Evolutionary conservation across 2,888 invertebrate genomes (phyloP).

Genomic region (Heliothis peltigera): DNA sequence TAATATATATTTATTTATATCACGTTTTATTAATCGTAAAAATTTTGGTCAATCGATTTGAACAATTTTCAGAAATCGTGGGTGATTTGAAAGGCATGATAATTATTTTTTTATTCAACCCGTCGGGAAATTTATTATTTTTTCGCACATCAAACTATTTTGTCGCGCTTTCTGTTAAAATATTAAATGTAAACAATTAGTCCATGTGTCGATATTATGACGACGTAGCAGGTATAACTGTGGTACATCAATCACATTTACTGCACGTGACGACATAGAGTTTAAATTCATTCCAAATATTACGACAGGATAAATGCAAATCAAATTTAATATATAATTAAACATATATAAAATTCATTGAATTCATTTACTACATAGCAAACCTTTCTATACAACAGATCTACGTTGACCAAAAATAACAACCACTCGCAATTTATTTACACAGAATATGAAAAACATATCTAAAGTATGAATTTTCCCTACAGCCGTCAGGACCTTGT

Average conservation of each 20-base stretch:
- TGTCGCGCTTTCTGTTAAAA: slow-evolving; percentile 1
- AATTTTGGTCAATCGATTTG: too few relatives aligned
- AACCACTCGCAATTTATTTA: not conserved
- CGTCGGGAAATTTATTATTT: not conserved
- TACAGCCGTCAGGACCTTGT: slow-evolving; percentile 69
- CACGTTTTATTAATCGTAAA: too few relatives aligned
- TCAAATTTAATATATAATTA: not conserved
- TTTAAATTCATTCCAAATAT: slow-evolving; percentile 4
- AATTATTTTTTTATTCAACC: too few relatives aligned
- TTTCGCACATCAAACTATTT: not conserved
- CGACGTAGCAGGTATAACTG: not conserved
- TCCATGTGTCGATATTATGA: not conserved
- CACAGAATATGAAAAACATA: slow-evolving; percentile 13
- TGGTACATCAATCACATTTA: slow-evolving; percentile 27
- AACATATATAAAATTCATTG: not conserved
- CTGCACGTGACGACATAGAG: slow-evolving; percentile 9
- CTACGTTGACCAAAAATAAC: not conserved
- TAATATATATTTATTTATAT: too few relatives aligned
- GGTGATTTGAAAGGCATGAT: too few relatives aligned
- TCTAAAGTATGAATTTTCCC: slow-evolving; percentile 40
- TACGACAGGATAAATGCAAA: not conserved
- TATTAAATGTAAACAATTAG: slow-evolving; percentile 8
- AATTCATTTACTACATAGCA: too few relatives aligned
- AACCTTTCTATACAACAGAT: too few relatives aligned
- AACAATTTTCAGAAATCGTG: too few relatives aligned